A percentile compares a stretch with the other conserved stretches of the same genome.
These are phyloP conservation scores for Laspeyria flexula DNA, from an alignment of 2,888 invertebrate genomes.

Conservation along the genomic window DNA sequence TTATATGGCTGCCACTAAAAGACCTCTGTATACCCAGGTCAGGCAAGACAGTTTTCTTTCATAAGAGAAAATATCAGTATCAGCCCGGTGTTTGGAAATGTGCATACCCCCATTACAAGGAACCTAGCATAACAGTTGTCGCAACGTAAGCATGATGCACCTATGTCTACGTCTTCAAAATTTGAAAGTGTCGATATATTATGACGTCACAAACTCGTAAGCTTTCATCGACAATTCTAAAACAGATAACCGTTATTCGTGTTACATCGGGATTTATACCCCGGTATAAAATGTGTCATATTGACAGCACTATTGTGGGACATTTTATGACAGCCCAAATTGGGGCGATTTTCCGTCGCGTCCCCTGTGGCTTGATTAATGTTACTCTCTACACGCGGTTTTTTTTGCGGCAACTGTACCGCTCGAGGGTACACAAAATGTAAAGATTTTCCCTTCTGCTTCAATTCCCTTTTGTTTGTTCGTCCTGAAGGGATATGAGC, in stretches of 20 bases:
- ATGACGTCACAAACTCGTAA: neutral
- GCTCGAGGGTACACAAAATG: conserved; percentile 2
- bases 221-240: neutral
- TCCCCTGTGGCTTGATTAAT: conserved; percentile 37
- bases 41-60: too few relatives aligned
- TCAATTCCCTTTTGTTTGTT: conserved; percentile 10
- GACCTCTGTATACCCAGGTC: too few relatives aligned
- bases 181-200: too few relatives aligned
- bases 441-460: conserved; percentile 12
- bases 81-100: too few relatives aligned
- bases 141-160: too few relatives aligned
- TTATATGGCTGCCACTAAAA: too few relatives aligned
- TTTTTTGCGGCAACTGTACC: conserved; percentile 10
- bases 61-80: too few relatives aligned
- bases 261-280: neutral
- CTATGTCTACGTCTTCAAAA: too few relatives aligned
- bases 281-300: conserved; percentile 12
- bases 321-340: conserved; percentile 28
- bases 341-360: conserved; percentile 20
- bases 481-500: conserved; percentile 2
- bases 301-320: conserved; percentile 23
- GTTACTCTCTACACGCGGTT: conserved; percentile 11
- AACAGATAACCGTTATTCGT: neutral
- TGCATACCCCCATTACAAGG: too few relatives aligned
- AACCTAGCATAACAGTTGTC: too few relatives aligned